phyloP scores from a whole-genome alignment of 1,140 invertebrate species.

The Drosophila rhopaloa region DNA sequence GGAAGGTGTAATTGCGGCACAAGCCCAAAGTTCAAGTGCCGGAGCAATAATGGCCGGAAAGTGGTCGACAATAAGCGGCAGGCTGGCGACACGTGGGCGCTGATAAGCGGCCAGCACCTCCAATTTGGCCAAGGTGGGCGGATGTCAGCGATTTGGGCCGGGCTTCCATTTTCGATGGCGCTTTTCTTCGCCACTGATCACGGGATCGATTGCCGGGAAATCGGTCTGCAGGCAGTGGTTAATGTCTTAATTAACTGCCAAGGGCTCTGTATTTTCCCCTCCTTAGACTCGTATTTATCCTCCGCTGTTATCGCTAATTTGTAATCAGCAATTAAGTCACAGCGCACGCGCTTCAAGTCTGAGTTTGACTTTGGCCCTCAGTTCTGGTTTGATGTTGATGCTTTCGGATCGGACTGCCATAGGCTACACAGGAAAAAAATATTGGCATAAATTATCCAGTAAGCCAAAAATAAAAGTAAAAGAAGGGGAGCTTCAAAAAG shows the following conservation, averaged over 20 bases:
- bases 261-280: slow-evolving; percentile 19
- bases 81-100: slow-evolving; percentile 72
- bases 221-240: slow-evolving; percentile 50
- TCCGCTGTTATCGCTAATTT: slow-evolving; percentile 71
- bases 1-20: slow-evolving; percentile 72
- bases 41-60: slow-evolving; percentile 70
- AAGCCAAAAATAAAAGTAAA: too few species aligned
- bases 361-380: slow-evolving; percentile 17
- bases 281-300: slow-evolving; percentile 34
- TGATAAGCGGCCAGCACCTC: slow-evolving; percentile 56
- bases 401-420: slow-evolving; percentile 8
- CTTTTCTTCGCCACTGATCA: slow-evolving; percentile 11
- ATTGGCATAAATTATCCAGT: too few species aligned
- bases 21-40: slow-evolving; percentile 46
- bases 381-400: slow-evolving; percentile 21
- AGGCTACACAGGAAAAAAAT: slow-evolving; percentile 4
- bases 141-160: slow-evolving; percentile 73
- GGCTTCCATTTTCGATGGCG: slow-evolving; percentile 37
- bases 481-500: too few species aligned
- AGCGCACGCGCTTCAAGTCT: slow-evolving; percentile 60
- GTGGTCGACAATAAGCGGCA: slow-evolving; percentile 53
- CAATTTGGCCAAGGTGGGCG: slow-evolving; percentile 43
- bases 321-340: slow-evolving; percentile 83
- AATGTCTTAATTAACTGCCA: slow-evolving; percentile 83
- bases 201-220: slow-evolving; percentile 42